A percentile compares a stretch with the other conserved stretches of the same genome.
Evolutionary conservation across 2,888 invertebrate genomes (phyloP).

Genomic region (Watsonalla cultraria): DNA sequence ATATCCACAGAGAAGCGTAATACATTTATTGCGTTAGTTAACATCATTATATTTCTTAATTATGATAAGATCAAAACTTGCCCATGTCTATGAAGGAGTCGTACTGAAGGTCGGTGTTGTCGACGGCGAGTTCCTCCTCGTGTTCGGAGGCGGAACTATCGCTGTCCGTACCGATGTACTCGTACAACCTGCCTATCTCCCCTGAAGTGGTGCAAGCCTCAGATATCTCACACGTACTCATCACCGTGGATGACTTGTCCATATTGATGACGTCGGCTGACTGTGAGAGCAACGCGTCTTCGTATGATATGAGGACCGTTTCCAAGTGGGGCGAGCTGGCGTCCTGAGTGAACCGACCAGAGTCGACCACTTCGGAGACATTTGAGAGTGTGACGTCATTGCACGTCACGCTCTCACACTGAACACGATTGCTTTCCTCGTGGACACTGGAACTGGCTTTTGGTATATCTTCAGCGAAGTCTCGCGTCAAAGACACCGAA

Average conservation of each 20-base stretch:
- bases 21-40: slow-evolving; percentile 31
- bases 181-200: neutral
- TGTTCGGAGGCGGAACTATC: slow-evolving; percentile 7
- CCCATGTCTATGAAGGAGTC: slow-evolving; percentile 77
- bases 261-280: slow-evolving; percentile 57
- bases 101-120: slow-evolving; percentile 66
- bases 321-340: slow-evolving; percentile 58
- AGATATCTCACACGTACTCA: neutral
- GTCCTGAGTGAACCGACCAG: slow-evolving; percentile 66
- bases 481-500: slow-evolving; percentile 42
- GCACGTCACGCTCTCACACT: slow-evolving; percentile 37
- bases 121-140: slow-evolving; percentile 45
- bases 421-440: slow-evolving; percentile 36
- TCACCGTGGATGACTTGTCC: slow-evolving; percentile 59
- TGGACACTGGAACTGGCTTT: slow-evolving; percentile 25
- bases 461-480: slow-evolving; percentile 25
- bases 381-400: slow-evolving; percentile 52
- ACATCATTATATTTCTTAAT: slow-evolving; percentile 26
- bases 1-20: slow-evolving; percentile 48
- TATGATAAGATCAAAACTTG: slow-evolving; percentile 53
- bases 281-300: slow-evolving; percentile 65
- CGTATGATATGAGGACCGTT: slow-evolving; percentile 39
- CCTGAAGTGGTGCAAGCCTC: neutral
- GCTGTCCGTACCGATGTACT: neutral
- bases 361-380: slow-evolving; percentile 60